Percentiles rank a stretch among this genome's conserved stretches.
phyloP scores from a whole-genome alignment of 2,888 invertebrate genomes.

The Epistrophella euchroma region DNA sequence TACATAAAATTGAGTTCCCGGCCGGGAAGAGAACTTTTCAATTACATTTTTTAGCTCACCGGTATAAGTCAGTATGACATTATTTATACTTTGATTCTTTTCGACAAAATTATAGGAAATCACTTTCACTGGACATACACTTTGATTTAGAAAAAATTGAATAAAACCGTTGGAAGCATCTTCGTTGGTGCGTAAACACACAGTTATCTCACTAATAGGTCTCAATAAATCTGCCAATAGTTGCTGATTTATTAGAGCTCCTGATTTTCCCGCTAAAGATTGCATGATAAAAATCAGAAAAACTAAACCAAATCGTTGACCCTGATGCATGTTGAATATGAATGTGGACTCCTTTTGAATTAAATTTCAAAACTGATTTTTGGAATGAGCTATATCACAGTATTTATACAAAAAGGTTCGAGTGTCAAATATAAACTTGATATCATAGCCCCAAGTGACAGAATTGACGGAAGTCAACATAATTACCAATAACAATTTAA shows the following conservation, averaged over 20 bases:
- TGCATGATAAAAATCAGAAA: not conserved
- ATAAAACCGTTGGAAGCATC: constrained; percentile 76
- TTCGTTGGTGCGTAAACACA: constrained; percentile 74
- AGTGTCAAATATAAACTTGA: constrained; percentile 30
- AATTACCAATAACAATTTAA: constrained; percentile 27
- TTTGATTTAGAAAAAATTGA: constrained; percentile 77
- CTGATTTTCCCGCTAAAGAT: not conserved
- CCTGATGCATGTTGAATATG: constrained; percentile 21
- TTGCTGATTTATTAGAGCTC: not conserved
- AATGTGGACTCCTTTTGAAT: not conserved
- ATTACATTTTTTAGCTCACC: constrained; percentile 17
- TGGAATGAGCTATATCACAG: not conserved
- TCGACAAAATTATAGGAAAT: constrained; percentile 26
- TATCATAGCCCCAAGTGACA: constrained; percentile 7
- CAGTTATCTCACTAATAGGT: constrained; percentile 76
- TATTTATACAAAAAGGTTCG: constrained; percentile 46
- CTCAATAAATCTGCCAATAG: constrained; percentile 59
- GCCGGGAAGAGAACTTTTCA: constrained; percentile 41
- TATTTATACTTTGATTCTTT: constrained; percentile 31
- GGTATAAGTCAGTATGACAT: constrained; percentile 19
- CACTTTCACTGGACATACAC: constrained; percentile 72
- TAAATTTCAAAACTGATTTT: constrained; percentile 38
- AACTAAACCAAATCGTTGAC: not conserved
- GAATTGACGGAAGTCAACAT: constrained; percentile 35
- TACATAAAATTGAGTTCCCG: constrained; percentile 44